Evolutionary conservation across 1,140 invertebrate genomes (phyloP).

Genomic region (Zaprionus nigranus): DNA sequence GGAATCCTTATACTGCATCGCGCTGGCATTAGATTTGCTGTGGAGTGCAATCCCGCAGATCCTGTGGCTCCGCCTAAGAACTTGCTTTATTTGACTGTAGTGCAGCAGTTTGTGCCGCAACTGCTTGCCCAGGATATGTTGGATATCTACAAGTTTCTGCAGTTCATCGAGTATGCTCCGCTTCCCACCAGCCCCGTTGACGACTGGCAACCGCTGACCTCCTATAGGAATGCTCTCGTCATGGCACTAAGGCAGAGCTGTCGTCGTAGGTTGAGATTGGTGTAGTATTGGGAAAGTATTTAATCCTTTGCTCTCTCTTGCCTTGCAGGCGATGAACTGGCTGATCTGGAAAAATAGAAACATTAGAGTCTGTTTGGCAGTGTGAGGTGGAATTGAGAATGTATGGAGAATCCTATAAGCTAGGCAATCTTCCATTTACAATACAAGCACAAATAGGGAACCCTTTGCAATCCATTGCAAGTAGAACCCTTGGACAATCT

Average conservation of each 20-base stretch:
- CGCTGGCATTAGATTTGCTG: slow-evolving; percentile 52
- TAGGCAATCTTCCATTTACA: too few species aligned
- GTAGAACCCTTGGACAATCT: too few species aligned
- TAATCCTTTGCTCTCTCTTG: not conserved
- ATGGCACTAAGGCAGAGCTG: slow-evolving; percentile 9
- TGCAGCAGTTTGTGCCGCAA: slow-evolving; percentile 57
- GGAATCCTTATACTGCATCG: slow-evolving; percentile 45
- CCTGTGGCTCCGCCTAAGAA: slow-evolving; percentile 22
- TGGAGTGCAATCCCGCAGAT: not conserved
- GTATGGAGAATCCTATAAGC: too few species aligned
- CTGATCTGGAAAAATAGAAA: not conserved
- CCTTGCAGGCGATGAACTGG: slow-evolving; percentile 10
- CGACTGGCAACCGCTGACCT: slow-evolving; percentile 34
- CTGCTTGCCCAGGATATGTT: slow-evolving; percentile 52
- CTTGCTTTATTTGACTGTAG: slow-evolving; percentile 42
- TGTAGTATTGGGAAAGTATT: not conserved
- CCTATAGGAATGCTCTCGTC: slow-evolving; percentile 44
- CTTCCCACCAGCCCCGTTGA: slow-evolving; percentile 15
- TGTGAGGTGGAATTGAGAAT: not conserved
- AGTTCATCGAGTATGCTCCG: slow-evolving; percentile 20
- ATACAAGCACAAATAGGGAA: too few species aligned
- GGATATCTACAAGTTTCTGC: slow-evolving; percentile 16
- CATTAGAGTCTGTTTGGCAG: not conserved
- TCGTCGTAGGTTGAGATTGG: slow-evolving; percentile 5
- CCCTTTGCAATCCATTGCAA: too few species aligned